phyloP scores from a whole-genome alignment of 2,888 invertebrate species.

The Cantharis flavilabris region DNA sequence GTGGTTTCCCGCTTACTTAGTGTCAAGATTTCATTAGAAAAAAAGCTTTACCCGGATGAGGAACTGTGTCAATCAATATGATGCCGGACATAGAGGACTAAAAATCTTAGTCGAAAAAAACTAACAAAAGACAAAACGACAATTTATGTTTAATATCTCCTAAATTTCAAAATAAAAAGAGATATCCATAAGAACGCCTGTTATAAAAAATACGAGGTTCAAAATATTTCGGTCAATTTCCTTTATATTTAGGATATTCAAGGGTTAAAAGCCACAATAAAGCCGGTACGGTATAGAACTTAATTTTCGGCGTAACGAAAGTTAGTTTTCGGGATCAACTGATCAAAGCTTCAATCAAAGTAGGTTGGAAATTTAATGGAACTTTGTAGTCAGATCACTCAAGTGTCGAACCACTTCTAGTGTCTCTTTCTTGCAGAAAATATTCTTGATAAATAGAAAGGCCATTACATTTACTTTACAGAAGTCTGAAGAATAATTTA shows the following conservation, averaged over 20 bases:
- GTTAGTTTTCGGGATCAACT: not conserved
- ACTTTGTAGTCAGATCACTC: not conserved
- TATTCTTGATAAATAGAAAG: not conserved
- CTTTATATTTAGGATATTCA: not conserved
- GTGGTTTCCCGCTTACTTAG: too few species aligned
- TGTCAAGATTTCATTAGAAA: too few species aligned
- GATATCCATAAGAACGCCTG: too few species aligned
- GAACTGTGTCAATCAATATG: too few species aligned
- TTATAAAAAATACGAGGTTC: too few species aligned
- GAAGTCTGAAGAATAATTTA: not conserved
- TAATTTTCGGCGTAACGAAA: not conserved
- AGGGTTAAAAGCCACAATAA: not conserved
- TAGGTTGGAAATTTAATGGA: not conserved
- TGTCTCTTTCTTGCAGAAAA: not conserved
- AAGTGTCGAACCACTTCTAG: not conserved
- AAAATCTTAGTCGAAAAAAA: too few species aligned
- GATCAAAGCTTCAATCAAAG: not conserved
- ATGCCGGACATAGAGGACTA: too few species aligned
- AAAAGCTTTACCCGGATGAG: too few species aligned
- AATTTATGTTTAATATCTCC: too few species aligned
- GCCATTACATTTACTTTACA: not conserved
- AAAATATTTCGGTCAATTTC: not conserved
- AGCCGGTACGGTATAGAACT: not conserved
- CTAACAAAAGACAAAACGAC: too few species aligned
- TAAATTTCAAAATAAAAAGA: too few species aligned